Evolutionary conservation across 1,140 invertebrate genomes (phyloP), one percentile per base, ranked within the genome.

Genomic region (Drosophila arawakana): DNA sequence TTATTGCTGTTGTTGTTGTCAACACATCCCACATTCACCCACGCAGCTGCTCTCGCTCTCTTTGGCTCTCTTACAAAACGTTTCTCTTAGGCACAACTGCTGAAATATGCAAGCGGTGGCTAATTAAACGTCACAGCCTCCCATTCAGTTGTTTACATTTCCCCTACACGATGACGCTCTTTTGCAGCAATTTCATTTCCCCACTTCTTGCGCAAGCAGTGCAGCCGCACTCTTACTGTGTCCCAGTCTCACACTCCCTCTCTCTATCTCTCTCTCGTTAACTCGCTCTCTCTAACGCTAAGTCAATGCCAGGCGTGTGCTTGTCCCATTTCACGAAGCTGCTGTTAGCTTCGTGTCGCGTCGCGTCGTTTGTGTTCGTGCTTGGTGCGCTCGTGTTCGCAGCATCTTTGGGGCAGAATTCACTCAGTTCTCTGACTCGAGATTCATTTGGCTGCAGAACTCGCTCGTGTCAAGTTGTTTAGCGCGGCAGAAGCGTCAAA

Each of bases 371-470:
- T 57, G 70, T 66, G 46, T 50, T 44, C 30, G 47, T 55, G 25
- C 43, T 46, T 21, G 7, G 39, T 34, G 54, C 30, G 18, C 21
- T 65, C 18, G 21, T 43, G 69, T 63, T 76, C 79, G 74, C 89
- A 91, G 84, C 89, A 91, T 91, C 89, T 77, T 81, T 77, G 34
- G 58, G 39, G 30, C 55, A 49, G 47, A 65, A 71, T 77, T 81
- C 66, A 69, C 60, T 80, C 61, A 43, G 61, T 30, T 59, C 41
- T 37, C 60, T 44, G 34, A 30, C 49, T 47, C 39, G 49, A 71
- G 80, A 86, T 91, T 91, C 89, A 91, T 91, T 91, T 81, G 78
- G 84, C 75, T 90, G 85, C 89, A 90, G 90, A 81, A 86, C 76
- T 91, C 90, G 84, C 82, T 90, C 81, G 90, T 79, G 81, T 91